Evolutionary conservation across 37 sponge, comb jelly and placozoan genomes (phyloP), one percentile per base, ranked within the genome.

Genomic region (Crambe crambe): DNA sequence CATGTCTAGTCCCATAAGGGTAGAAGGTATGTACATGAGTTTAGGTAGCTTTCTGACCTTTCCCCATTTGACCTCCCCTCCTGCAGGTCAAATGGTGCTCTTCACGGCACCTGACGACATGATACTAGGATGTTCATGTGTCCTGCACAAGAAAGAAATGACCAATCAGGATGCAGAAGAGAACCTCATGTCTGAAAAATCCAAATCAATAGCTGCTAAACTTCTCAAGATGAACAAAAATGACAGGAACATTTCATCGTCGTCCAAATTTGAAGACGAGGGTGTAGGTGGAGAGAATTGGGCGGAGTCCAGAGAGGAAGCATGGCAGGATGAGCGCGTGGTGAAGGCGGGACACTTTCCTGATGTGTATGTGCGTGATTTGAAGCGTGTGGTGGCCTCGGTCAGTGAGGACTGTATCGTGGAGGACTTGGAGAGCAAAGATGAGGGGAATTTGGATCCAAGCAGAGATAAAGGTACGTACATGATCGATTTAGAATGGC

Each of bases 71-170:
- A 10, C 17, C 38, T 15, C 23, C 15, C 61, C 15, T 20, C 37
- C 37, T 60, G 3, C 47, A 73, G 82, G 74, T 21, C 82, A 57
- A 31, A 69, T 88, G 65, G 72, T 82, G 0, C 88, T 82, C 31
- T 88, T 82, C 56, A 88, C 88, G 23, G 56, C 88, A 29, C 87
- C 87, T 20, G 87, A 80, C 30, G 87, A 87, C 68, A 87, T 87
- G 87, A 56, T 87, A 25, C 37, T 87, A 4, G 87, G 87, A 21
- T 42, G 34, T 38, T 59, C 75, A 54, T 74, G 67, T 29, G 34
- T 54, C 26, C 51, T 87, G 23, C 58, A 68, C 58, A 5, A n/a
- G 57, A 29, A 64, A 2, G 51, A 77, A 58, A 35, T 70, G 35
- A 77, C 59, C 51, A 25, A 54, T 20, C 56, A 37, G 23, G 23